Conservation (phyloP, 2,888 invertebrate species). For the Ligdia adustata region DNA sequence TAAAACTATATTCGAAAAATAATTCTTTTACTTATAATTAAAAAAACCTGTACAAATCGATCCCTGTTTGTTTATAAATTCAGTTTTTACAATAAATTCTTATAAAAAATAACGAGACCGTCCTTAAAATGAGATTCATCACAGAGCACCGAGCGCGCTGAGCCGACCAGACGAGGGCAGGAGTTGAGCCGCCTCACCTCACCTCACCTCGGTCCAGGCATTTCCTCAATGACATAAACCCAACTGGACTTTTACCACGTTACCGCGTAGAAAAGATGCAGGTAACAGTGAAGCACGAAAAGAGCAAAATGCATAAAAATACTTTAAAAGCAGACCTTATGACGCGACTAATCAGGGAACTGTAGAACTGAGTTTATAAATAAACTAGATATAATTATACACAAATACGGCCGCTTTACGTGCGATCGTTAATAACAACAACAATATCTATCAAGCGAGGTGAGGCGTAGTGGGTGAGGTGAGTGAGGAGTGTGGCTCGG, state of each 20-base stretch:
- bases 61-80: slow-evolving; percentile 20
- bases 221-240: too few species aligned
- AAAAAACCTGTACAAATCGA: not conserved
- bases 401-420: not conserved
- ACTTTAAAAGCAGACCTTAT: not conserved
- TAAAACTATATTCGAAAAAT: too few species aligned
- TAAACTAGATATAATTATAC: not conserved
- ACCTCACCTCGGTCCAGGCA: too few species aligned
- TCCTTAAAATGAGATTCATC: not conserved
- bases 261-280: not conserved
- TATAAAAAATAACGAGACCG: not conserved
- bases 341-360: too few species aligned
- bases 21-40: too few species aligned
- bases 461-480: not conserved
- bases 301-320: slow-evolving; percentile 6
- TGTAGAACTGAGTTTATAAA: not conserved
- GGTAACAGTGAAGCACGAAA: not conserved
- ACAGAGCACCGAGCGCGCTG: too few species aligned
- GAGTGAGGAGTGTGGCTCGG: too few species aligned
- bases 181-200: too few species aligned
- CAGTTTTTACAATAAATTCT: not conserved
- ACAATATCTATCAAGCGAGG: too few species aligned
- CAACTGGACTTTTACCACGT: not conserved
- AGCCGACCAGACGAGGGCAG: too few species aligned
- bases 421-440: not conserved